These are phyloP conservation scores for Catharus fuscescens DNA, from an alignment of 2,113 vertebrate species.

Conservation along the genomic window DNA sequence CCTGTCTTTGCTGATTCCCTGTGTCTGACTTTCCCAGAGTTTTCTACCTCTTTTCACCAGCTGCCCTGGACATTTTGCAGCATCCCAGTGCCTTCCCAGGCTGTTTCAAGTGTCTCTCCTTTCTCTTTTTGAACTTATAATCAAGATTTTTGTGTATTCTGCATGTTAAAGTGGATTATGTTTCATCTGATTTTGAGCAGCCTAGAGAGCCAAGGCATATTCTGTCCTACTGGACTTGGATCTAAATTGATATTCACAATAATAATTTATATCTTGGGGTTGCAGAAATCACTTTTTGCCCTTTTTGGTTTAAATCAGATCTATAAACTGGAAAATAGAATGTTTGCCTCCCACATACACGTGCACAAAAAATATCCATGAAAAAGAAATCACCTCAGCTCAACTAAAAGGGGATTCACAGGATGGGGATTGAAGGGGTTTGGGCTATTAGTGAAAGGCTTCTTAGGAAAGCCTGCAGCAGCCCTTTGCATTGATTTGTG, in stretches of 20 bases:
- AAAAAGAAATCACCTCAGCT: background rate
- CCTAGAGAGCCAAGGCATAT: too few species aligned
- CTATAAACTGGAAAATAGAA: background rate
- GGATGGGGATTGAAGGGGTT: background rate
- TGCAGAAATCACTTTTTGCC: background rate
- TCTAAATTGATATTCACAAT: background rate
- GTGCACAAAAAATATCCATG: background rate
- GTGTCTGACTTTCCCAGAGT: background rate
- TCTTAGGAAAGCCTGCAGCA: background rate
- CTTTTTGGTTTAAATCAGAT: background rate
- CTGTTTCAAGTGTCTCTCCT: background rate
- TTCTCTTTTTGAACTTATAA: background rate
- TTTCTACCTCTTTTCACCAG: background rate
- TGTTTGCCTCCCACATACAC: background rate
- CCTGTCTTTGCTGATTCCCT: background rate
- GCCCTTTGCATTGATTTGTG: background rate
- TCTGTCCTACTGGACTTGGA: background rate
- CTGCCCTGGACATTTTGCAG: background rate
- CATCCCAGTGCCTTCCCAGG: background rate
- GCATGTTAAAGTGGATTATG: background rate
- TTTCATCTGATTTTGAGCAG: background rate
- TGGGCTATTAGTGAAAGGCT: background rate
- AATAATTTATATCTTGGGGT: background rate
- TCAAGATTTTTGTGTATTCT: background rate
- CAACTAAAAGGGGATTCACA: background rate